Conservation (phyloP, 1,140 invertebrate genomes). For the Bombyx mandarina region DNA sequence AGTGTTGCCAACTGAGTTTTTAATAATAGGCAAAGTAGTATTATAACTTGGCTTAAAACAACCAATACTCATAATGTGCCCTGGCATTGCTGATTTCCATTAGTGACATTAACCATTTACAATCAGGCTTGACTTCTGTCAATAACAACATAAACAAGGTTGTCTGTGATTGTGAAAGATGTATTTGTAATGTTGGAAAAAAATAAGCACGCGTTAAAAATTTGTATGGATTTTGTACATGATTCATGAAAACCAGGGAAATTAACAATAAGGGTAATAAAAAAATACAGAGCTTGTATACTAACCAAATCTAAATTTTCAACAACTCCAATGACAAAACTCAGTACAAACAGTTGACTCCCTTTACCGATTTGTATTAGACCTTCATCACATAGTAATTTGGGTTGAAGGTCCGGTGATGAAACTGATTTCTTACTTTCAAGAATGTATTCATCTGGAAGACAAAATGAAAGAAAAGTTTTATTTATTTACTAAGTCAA, state of each 20-base stretch:
- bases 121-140: background rate
- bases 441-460: slow-evolving; percentile 48
- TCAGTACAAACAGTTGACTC: slow-evolving; percentile 43
- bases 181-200: too few relatives aligned
- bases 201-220: too few relatives aligned
- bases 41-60: too few relatives aligned
- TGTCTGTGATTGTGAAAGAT: too few relatives aligned
- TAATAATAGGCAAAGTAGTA: too few relatives aligned
- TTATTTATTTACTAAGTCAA: too few relatives aligned
- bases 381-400: slow-evolving; percentile 47
- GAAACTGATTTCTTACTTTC: slow-evolving; percentile 52
- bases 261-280: background rate
- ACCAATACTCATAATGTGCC: too few relatives aligned
- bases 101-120: too few relatives aligned
- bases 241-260: slow-evolving; percentile 1
- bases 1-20: too few relatives aligned
- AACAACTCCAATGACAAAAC: slow-evolving; percentile 45
- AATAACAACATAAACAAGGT: background rate
- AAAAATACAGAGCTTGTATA: background rate
- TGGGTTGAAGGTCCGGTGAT: slow-evolving; percentile 40
- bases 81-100: too few relatives aligned
- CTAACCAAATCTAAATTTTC: slow-evolving; percentile 56
- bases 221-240: too few relatives aligned
- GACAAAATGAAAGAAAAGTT: background rate
- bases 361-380: slow-evolving; percentile 51